phyloP scores from a whole-genome alignment of 2,888 invertebrate species.

The Drosophila hamatofila region DNA sequence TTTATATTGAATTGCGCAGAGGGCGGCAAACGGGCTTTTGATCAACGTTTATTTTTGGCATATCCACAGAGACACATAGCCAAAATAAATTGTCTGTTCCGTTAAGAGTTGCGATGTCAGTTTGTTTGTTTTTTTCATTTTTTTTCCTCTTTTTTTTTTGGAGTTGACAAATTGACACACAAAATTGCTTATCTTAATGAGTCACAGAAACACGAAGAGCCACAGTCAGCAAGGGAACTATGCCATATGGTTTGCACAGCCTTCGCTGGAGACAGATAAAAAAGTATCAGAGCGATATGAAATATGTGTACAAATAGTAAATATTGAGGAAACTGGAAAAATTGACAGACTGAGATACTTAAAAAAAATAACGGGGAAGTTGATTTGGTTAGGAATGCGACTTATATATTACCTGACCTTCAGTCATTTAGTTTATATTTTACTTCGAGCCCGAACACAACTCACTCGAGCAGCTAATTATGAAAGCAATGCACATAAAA shows the following conservation, averaged over 20 bases:
- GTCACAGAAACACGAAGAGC: slow-evolving; percentile 37
- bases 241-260: slow-evolving; percentile 41
- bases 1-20: slow-evolving; percentile 18
- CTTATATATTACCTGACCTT: slow-evolving; percentile 23
- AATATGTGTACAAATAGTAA: slow-evolving; percentile 20
- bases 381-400: slow-evolving; percentile 7
- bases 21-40: slow-evolving; percentile 47
- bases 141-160: slow-evolving; percentile 7
- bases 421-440: neutral
- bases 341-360: slow-evolving; percentile 7
- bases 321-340: slow-evolving; percentile 14
- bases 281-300: slow-evolving; percentile 24
- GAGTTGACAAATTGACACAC: slow-evolving; percentile 74
- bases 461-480: slow-evolving; percentile 21
- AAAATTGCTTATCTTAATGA: slow-evolving; percentile 74
- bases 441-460: slow-evolving; percentile 21
- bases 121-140: slow-evolving; percentile 5
- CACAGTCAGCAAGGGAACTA: slow-evolving; percentile 34
- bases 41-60: slow-evolving; percentile 46
- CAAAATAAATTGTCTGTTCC: slow-evolving; percentile 31
- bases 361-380: slow-evolving; percentile 3
- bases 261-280: slow-evolving; percentile 31
- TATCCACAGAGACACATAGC: slow-evolving; percentile 27
- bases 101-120: slow-evolving; percentile 25
- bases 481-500: slow-evolving; percentile 35